A percentile compares a stretch with the other conserved stretches of the same genome.
These are phyloP conservation scores for Chaenodraco wilsoni DNA, from an alignment of 2,797 vertebrate genomes.

Conservation along the genomic window DNA sequence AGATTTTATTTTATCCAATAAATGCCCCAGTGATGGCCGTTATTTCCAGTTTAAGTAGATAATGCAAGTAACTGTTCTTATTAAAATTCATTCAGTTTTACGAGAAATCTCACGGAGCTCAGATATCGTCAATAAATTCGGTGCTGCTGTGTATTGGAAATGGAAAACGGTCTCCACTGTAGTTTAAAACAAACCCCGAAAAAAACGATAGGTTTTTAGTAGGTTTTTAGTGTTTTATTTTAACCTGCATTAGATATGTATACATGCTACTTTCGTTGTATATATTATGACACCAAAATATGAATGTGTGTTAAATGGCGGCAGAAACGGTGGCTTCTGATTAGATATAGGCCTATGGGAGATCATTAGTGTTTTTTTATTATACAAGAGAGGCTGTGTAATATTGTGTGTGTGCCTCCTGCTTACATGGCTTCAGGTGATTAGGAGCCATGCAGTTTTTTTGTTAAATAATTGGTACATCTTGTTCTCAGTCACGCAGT, in stretches of 20 bases:
- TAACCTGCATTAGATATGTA: too few species aligned
- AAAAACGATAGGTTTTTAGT: too few species aligned
- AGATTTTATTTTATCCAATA: not conserved
- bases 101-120: constrained; percentile 33
- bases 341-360: constrained; percentile 21
- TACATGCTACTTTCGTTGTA: not conserved
- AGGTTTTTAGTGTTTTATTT: too few species aligned
- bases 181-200: constrained; percentile 2
- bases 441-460: constrained; percentile 81
- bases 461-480: constrained; percentile 83
- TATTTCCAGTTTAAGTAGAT: constrained; percentile 4
- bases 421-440: constrained; percentile 75
- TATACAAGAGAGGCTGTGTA: not conserved
- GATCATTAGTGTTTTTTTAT: constrained; percentile 40
- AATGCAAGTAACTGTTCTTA: constrained; percentile 26
- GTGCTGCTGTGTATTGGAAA: constrained; percentile 37
- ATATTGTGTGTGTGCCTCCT: constrained; percentile 26
- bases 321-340: not conserved
- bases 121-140: constrained; percentile 38
- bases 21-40: not conserved
- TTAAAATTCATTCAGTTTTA: constrained; percentile 43
- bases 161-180: constrained; percentile 13
- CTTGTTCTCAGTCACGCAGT: constrained; percentile 88
- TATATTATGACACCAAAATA: not conserved
- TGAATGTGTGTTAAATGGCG: not conserved